Base-by-base conservation (phyloP, 2,113 vertebrate genomes). In the Haplotaxodon microlepis region DNA sequence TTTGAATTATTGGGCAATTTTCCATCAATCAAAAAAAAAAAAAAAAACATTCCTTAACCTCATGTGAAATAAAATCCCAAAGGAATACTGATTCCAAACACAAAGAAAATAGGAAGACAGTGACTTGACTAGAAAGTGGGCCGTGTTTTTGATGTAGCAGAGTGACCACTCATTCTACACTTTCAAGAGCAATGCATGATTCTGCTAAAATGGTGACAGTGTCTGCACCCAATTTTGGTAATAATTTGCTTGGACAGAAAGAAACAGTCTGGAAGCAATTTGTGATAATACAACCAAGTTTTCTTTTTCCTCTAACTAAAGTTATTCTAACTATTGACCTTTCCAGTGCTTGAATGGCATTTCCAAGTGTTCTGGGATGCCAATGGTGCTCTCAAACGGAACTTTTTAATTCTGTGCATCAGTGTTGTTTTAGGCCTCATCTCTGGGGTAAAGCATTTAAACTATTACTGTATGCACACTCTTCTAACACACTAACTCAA, bases 271-370 rank as follows among this genome's bases (percentile, higher is more conserved):
- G 97, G 97, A 96, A 97, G 95, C 95, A 96, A 97, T 97, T 97
- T 97, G 91, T 89, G 92, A 95, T 92, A 87, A 93, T 88, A 83
- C 76, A 73, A 90, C 95, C 92, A 92, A 94, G 90, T 93, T 96
- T 95, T 96, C 88, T 82, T 93, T 94, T 90, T 94, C 87, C 92
- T 94, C 92, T 87, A 88, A 94, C 95, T 59, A 95, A 94, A 96
- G 96, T 97, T 97, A 96, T 97, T 97, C 94, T 97, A 97, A 97
- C 97, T 96, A 96, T 95, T 97, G 96, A 97, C 97, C 97, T 96
- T 95, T 95, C 84, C 88, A 90, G 89, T 85, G 93, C 91, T 96
- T 97, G 94, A 97, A 93, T 95, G 96, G 95, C 95, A 91, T 96
- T 96, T 95, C 92, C 90, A 95, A 90, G 92, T 87, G 92, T 95